phyloP scores from a whole-genome alignment of 30 jellyfish, hydroid and myxozoan genomes.

The Nemopilema nomurai region DNA sequence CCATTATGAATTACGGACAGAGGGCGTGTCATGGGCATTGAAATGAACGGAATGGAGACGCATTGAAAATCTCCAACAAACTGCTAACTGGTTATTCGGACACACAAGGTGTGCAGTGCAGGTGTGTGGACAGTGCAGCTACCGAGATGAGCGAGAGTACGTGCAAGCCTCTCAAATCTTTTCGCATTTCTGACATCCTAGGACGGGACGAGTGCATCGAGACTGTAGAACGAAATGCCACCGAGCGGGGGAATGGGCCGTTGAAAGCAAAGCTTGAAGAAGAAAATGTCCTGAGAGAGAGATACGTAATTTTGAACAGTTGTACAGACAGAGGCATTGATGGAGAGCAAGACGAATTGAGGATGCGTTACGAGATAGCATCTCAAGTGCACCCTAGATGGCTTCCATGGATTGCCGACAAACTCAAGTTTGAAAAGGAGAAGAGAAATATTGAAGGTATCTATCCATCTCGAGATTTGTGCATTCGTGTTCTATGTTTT shows the following conservation, averaged over 20 bases:
- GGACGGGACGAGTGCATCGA: conserved; percentile 11
- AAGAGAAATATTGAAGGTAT: neutral
- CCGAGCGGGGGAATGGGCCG: neutral
- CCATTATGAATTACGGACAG: neutral
- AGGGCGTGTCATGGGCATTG: conserved; percentile 25
- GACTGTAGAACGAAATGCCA: neutral
- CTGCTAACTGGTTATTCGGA: neutral
- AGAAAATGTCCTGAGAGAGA: neutral
- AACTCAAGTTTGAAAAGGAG: neutral
- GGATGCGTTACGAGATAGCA: neutral
- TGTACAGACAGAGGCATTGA: neutral
- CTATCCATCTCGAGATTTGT: too few relatives aligned
- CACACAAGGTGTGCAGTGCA: neutral
- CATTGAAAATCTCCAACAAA: neutral
- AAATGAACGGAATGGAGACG: neutral
- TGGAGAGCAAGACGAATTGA: neutral
- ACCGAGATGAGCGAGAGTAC: neutral
- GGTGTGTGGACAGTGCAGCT: neutral
- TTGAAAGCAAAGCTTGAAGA: neutral
- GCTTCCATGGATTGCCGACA: conserved; percentile 31
- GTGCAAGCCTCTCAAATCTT: conserved; percentile 18
- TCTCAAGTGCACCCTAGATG: conserved; percentile 6
- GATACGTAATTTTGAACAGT: neutral
- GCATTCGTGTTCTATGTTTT: too few relatives aligned
- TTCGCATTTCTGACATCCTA: conserved; percentile 51